These are phyloP conservation scores for Leptoclinus maculatus DNA, from an alignment of 2,797 vertebrate genomes.

Conservation along the genomic window DNA sequence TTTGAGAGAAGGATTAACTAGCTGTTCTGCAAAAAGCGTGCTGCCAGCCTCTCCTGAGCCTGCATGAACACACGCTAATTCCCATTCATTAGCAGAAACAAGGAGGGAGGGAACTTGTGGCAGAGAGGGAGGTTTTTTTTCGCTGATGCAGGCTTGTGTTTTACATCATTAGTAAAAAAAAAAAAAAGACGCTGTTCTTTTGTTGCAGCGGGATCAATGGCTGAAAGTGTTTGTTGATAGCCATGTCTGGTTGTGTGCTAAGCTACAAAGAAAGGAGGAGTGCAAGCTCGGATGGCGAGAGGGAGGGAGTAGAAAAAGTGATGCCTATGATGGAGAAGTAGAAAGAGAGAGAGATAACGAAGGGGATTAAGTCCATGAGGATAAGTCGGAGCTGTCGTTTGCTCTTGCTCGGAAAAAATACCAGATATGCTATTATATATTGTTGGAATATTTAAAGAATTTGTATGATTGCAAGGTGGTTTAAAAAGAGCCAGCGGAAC, in stretches of 20 bases:
- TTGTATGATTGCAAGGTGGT: slow-evolving; percentile 10
- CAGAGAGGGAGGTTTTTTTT: slow-evolving; percentile 46
- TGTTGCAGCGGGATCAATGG: slow-evolving; percentile 53
- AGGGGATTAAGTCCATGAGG: slow-evolving; percentile 36
- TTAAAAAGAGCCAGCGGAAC: slow-evolving; percentile 27
- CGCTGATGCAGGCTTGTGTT: slow-evolving; percentile 47
- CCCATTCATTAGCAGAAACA: slow-evolving; percentile 62
- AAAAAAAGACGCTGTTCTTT: slow-evolving; percentile 54
- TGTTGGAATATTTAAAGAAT: slow-evolving; percentile 36
- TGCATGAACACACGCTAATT: slow-evolving; percentile 57
- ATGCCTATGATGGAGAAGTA: slow-evolving; percentile 30
- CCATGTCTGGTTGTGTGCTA: slow-evolving; percentile 52
- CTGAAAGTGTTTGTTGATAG: slow-evolving; percentile 55
- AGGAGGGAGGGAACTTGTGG: slow-evolving; percentile 22
- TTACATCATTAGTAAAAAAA: slow-evolving; percentile 45
- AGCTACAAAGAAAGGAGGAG: slow-evolving; percentile 24
- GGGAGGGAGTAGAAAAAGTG: slow-evolving; percentile 26
- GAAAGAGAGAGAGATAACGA: slow-evolving; percentile 17
- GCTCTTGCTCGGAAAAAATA: slow-evolving; percentile 13
- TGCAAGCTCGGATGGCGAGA: slow-evolving; percentile 13
- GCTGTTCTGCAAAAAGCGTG: slow-evolving; percentile 46
- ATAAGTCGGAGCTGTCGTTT: slow-evolving; percentile 24
- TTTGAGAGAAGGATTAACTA: slow-evolving; percentile 50
- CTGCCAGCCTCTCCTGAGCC: slow-evolving; percentile 37
- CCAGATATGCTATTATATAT: slow-evolving; percentile 18